A percentile compares a stretch with the other conserved stretches of the same genome.
phyloP scores from a whole-genome alignment of 2,797 vertebrate genomes.

The Mico argentatus region DNA sequence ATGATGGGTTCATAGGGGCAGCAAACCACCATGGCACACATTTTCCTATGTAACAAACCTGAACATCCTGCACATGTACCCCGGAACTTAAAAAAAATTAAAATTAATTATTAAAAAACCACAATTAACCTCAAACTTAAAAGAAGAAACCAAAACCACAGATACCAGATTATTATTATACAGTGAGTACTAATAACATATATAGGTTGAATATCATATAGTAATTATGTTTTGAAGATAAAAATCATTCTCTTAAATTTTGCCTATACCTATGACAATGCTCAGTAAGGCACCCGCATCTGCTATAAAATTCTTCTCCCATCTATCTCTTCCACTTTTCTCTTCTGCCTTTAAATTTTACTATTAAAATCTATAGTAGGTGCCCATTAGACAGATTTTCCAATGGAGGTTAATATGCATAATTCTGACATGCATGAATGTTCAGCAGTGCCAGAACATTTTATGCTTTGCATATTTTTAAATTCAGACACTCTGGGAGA shows the following conservation, averaged over 20 bases:
- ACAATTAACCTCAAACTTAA: background rate
- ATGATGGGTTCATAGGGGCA: background rate
- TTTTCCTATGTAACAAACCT: background rate
- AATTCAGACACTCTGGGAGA: background rate
- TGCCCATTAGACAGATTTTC: background rate
- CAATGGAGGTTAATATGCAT: background rate
- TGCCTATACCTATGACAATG: background rate
- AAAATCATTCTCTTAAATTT: background rate
- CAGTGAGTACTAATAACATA: background rate
- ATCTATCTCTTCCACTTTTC: background rate
- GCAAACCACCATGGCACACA: background rate
- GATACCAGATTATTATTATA: background rate
- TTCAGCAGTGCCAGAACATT: background rate
- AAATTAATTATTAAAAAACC: background rate
- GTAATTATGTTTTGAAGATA: background rate
- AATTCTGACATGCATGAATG: background rate
- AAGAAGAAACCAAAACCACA: background rate
- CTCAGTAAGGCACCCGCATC: background rate
- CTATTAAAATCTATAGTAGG: background rate
- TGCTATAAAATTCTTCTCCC: background rate
- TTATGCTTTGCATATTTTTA: background rate
- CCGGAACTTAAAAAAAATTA: background rate
- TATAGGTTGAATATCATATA: background rate
- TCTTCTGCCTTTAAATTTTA: background rate
- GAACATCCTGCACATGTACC: background rate